Percentiles rank a stretch among this genome's conserved stretches.
Evolutionary conservation across 2,888 invertebrate species (phyloP).

Genomic region (Monopis laevigella): DNA sequence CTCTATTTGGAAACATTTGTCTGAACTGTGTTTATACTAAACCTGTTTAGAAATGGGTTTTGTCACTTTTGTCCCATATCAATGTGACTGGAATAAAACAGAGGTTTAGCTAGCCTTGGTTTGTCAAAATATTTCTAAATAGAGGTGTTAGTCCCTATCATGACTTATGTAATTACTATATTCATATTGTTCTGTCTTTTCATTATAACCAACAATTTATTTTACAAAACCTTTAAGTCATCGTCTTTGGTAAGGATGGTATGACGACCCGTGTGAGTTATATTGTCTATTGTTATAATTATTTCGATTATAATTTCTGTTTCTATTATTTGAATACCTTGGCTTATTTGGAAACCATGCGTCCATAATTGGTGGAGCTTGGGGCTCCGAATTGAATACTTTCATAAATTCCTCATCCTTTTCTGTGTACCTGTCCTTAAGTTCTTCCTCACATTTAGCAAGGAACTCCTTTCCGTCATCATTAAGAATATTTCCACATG

Average conservation of each 20-base stretch:
- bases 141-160: too few relatives aligned
- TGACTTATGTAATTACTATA: too few relatives aligned
- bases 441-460: constrained; percentile 69
- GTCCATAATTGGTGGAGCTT: constrained; percentile 68
- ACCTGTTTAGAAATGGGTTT: too few relatives aligned
- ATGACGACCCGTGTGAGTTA: neutral
- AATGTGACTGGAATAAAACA: too few relatives aligned
- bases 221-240: too few relatives aligned
- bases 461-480: constrained; percentile 69
- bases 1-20: too few relatives aligned
- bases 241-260: neutral
- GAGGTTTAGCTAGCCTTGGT: too few relatives aligned
- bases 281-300: neutral
- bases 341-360: constrained; percentile 53
- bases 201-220: too few relatives aligned
- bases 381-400: constrained; percentile 41
- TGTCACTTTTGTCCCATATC: too few relatives aligned
- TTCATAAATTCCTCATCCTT: constrained; percentile 70
- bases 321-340: neutral
- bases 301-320: neutral
- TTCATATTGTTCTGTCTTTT: too few relatives aligned
- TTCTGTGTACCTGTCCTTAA: constrained; percentile 69
- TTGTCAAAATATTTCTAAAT: too few relatives aligned
- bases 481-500: constrained; percentile 44
- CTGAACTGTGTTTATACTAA: too few relatives aligned